phyloP scores from a whole-genome alignment of 23 tunicate species.

The Phallusia fumigata region DNA sequence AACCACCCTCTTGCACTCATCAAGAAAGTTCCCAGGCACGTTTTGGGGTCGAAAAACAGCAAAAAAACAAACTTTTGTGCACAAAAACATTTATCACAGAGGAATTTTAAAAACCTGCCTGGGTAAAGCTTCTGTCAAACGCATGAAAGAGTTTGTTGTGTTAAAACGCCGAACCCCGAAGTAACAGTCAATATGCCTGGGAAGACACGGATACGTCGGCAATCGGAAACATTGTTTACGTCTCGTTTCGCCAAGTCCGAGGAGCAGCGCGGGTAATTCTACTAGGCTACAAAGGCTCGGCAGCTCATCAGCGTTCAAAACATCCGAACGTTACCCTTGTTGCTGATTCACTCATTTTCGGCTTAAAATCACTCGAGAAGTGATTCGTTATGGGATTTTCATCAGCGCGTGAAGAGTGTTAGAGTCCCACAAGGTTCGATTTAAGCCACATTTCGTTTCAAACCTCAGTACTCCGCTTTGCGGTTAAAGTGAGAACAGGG shows the following conservation, averaged over 20 bases:
- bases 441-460: not conserved
- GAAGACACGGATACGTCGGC: not conserved
- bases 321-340: conserved; percentile 12
- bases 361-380: not conserved
- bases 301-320: not conserved
- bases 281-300: not conserved
- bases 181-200: not conserved
- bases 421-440: not conserved
- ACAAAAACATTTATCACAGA: no score
- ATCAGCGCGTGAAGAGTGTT: not conserved
- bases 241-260: not conserved
- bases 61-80: no score
- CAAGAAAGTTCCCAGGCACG: no score
- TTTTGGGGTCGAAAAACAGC: no score
- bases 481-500: not conserved
- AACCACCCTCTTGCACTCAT: no score
- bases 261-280: not conserved
- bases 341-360: not conserved
- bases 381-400: conserved; percentile 12
- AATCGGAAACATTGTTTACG: conserved; percentile 10
- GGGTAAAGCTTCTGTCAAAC: no score
- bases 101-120: no score
- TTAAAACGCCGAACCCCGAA: no score
- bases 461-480: not conserved
- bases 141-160: no score